These are phyloP conservation scores for Spisula subtruncata DNA, from an alignment of 2,888 invertebrate species.

Conservation along the genomic window DNA sequence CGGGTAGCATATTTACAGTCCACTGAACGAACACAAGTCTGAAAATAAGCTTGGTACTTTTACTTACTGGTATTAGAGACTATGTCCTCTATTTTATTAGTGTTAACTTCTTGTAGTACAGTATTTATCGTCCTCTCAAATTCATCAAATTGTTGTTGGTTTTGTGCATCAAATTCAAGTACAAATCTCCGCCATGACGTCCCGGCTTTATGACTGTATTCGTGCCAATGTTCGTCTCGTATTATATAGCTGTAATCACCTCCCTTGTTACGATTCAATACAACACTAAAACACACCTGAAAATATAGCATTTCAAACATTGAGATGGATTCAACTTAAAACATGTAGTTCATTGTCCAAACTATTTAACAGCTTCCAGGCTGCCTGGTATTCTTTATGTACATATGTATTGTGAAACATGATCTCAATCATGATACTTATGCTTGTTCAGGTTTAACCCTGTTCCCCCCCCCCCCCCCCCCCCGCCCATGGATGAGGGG, in stretches of 20 bases:
- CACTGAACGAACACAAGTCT: too few relatives aligned
- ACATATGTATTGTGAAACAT: too few relatives aligned
- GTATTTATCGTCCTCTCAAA: constrained; percentile 52
- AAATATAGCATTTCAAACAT: constrained; percentile 34
- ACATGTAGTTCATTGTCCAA: too few relatives aligned
- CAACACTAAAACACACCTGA: constrained; percentile 70
- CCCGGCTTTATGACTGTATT: constrained; percentile 59
- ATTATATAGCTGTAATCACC: constrained; percentile 61
- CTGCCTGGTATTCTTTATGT: too few relatives aligned
- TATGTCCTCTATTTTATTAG: constrained; percentile 29
- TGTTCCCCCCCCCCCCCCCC: too few relatives aligned
- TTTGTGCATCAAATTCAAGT: constrained; percentile 55
- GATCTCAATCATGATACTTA: too few relatives aligned
- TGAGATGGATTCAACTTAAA: too few relatives aligned
- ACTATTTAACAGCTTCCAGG: too few relatives aligned
- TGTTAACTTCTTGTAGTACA: constrained; percentile 28
- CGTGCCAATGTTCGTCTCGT: constrained; percentile 62
- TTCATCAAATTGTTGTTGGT: constrained; percentile 38
- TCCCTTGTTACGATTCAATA: constrained; percentile 54
- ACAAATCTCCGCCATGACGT: constrained; percentile 65
- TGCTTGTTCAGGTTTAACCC: too few relatives aligned
- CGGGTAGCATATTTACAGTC: too few relatives aligned
- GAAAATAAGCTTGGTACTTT: too few relatives aligned
- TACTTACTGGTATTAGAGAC: constrained; percentile 20
- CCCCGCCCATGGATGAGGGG: too few relatives aligned